Evolutionary conservation across 2,888 invertebrate species (phyloP).

Genomic region (Odontocerum albicorne): DNA sequence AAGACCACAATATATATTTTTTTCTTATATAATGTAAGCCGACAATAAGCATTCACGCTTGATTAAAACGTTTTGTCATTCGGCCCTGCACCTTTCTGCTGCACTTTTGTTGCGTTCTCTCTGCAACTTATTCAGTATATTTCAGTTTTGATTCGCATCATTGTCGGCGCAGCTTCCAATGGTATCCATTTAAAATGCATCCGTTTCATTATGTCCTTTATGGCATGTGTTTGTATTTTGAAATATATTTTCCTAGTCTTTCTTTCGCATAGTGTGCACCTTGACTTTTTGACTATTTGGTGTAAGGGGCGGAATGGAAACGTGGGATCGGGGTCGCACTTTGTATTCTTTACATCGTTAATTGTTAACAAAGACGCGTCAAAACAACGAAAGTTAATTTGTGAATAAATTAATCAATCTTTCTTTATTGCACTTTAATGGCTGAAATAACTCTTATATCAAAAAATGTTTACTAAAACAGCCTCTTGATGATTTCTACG

Average conservation of each 20-base stretch:
- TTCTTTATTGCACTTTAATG: no score
- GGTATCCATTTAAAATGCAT: slow-evolving; percentile 14
- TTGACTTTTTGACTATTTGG: slow-evolving; percentile 11
- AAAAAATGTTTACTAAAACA: no score
- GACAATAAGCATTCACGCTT: slow-evolving; percentile 36
- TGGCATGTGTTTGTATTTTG: slow-evolving; percentile 3
- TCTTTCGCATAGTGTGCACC: slow-evolving; percentile 5
- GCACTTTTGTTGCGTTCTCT: slow-evolving; percentile 21
- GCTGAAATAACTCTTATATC: no score
- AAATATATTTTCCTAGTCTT: slow-evolving; percentile 10
- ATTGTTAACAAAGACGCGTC: no score
- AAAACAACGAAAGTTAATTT: no score
- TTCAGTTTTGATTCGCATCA: slow-evolving; percentile 15
- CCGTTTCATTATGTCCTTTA: slow-evolving; percentile 17
- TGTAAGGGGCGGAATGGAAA: background rate
- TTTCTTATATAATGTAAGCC: no score
- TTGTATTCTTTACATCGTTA: background rate
- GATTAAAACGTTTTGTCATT: slow-evolving; percentile 36
- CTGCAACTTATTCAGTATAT: background rate
- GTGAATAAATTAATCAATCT: no score
- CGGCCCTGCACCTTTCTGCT: slow-evolving; percentile 19
- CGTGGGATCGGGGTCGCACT: background rate
- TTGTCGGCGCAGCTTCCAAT: background rate
- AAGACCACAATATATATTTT: no score
- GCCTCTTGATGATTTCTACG: no score